A percentile compares a stretch with the other conserved stretches of the same genome.
Evolutionary conservation across 2,888 invertebrate species (phyloP).

Genomic region (Erebia aethiops): DNA sequence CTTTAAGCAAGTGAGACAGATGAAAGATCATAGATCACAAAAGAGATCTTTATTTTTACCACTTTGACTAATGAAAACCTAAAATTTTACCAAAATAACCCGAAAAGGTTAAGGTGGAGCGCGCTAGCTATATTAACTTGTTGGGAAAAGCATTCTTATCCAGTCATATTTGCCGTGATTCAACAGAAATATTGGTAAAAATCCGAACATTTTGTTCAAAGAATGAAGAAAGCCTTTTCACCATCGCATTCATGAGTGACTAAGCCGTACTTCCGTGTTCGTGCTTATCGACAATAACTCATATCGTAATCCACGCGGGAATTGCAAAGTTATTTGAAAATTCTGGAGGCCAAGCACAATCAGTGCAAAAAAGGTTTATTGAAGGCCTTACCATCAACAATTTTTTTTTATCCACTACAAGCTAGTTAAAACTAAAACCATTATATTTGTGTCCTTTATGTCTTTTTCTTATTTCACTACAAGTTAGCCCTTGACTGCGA

Average conservation of each 20-base stretch:
- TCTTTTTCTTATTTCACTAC: too few species aligned
- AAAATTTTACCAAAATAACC: too few species aligned
- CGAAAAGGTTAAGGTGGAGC: too few species aligned
- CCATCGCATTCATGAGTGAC: constrained; percentile 8
- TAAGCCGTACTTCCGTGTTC: constrained; percentile 2
- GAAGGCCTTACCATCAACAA: background rate
- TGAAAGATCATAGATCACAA: too few species aligned
- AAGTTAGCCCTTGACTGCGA: too few species aligned
- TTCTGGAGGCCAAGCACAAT: background rate
- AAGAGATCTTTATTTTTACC: background rate
- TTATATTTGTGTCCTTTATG: too few species aligned
- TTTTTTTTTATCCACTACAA: too few species aligned
- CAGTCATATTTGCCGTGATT: background rate
- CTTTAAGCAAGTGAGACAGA: too few species aligned
- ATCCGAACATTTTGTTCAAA: constrained; percentile 5
- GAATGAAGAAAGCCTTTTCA: constrained; percentile 3
- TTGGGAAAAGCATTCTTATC: background rate
- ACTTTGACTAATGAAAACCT: background rate
- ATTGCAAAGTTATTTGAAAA: constrained; percentile 16
- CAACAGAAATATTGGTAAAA: background rate
- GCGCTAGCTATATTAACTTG: too few species aligned
- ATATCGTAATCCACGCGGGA: constrained; percentile 16
- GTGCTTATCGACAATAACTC: constrained; percentile 20
- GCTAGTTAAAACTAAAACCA: too few species aligned
- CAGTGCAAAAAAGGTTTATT: background rate